Base-by-base conservation (phyloP, 2,113 vertebrate genomes). In the Otus sunia region DNA sequence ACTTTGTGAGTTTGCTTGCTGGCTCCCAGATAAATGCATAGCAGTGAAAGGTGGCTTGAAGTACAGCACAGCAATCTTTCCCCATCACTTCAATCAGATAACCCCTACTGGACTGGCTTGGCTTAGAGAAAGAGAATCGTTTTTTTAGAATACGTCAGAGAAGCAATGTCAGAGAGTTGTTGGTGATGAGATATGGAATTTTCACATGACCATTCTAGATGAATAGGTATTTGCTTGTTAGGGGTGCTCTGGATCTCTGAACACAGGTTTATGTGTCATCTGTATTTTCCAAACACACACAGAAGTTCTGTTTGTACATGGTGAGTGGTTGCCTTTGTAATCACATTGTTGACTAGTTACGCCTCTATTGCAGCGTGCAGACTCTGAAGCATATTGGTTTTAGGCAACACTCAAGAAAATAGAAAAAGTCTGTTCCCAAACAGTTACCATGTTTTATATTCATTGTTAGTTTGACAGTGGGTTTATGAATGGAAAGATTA, bases 171-270 rank as follows among this genome's bases (percentile, higher is more conserved):
- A 77, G 58, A 55, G 77, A 30, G 10, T 50, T 84, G 11, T 34
- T 86, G 36, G 22, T 43, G 32, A 55, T 75, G 23, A 68, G 29
- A 20, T 47, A 53, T 67, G 58, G n/a, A 74, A 45, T 74, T 94
- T 87, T 66, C 41, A 39, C 0, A 0, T 1, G 1, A 56, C 39
- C 1, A 0, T 69, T 90, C 16, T n/a, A 43, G 30, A 29, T 90
- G 8, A 77, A 41, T 52, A 81, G 36, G 3, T 62, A 10, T 34
- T 63, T 88, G 21, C 29, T 63, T n/a, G 8, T 55, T 55, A 90
- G 32, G 13, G 78, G 13, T 63, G 32, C 17, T 86, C 69, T 72
- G 66, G 67, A 37, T 47, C 62, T 75, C 52, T 86, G 62, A 63
- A 55, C 22, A 27, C 5, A 62, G 52, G 19, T 75, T 74, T 90